Evolutionary conservation across 1,140 invertebrate species (phyloP), one percentile per base, ranked within the genome.

Genomic region (Frieseomelitta varia): DNA sequence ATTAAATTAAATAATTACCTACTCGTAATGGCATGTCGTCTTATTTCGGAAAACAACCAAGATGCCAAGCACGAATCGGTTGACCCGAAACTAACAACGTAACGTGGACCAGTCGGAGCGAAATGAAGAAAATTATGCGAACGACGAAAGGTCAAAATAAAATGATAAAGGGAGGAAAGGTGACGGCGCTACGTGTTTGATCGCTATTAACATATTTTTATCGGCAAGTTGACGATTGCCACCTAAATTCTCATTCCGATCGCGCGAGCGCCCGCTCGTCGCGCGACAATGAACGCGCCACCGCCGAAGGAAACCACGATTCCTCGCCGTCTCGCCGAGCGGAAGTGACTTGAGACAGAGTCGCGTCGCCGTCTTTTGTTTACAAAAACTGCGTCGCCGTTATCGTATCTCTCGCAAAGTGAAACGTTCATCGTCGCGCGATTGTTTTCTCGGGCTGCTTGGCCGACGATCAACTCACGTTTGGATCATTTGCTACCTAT

Each of bases 281-380:
- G 72, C 73, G 73, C 84, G 77, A 86, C 84, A 83, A 86, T 67
- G 80, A 88, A 61, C 83, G 34, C 87, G 67, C 69, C 30, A 1
- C 82, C 55, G 72, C 74, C 76, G 58, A 85, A 88, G 85, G 88
- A 84, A 88, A 84, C 85, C 81, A 79, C 87, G 86, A 80, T 2
- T 30, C 30, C 68, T 63, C 34, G 58, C 75, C 61, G 88, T 89
- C 88, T 88, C 84, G 87, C 86, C 88, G 73, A 78, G 74, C 88
- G 88, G 88, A 89, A 88, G 85, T 83, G 68, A 84, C 87, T 79
- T 24, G 80, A 72, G 88, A 86, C 53, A 27, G 8, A 51, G 39
- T 65, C 67, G 80, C 84, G 81, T 78, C 61, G 67, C 61, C 65
- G 27, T 27, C 74, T 68, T 88, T 76, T 86, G 77, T 86, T 68